These are phyloP conservation scores for Andricus grossulariae DNA, from an alignment of 1,140 invertebrate genomes.

Conservation along the genomic window DNA sequence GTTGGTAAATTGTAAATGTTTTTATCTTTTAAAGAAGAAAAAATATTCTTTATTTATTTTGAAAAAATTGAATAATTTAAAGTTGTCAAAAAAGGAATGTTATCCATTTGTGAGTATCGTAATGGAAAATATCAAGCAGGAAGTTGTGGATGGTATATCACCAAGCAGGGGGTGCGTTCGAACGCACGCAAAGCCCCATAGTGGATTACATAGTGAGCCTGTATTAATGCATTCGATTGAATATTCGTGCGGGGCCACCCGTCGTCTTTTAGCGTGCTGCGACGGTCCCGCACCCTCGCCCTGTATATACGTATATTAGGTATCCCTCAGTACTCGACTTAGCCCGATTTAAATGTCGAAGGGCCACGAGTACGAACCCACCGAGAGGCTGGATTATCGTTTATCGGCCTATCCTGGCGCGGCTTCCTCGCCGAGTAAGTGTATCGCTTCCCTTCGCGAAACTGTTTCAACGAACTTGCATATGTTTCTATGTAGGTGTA, in stretches of 20 bases:
- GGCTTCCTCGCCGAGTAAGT: neutral
- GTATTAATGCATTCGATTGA: constrained; percentile 57
- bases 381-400: constrained; percentile 1
- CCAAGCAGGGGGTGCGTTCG: constrained; percentile 35
- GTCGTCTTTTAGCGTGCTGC: constrained; percentile 37
- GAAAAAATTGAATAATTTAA: constrained; percentile 23
- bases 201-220: constrained; percentile 54
- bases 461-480: constrained; percentile 14
- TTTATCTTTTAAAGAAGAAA: no score
- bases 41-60: neutral
- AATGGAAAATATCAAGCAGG: constrained; percentile 24
- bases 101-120: neutral
- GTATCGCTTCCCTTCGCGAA: constrained; percentile 15
- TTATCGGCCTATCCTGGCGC: constrained; percentile 8
- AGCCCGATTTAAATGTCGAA: constrained; percentile 37
- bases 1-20: no score
- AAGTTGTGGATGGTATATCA: constrained; percentile 26
- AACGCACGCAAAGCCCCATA: constrained; percentile 49
- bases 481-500: neutral
- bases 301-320: neutral
- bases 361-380: constrained; percentile 7
- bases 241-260: constrained; percentile 50
- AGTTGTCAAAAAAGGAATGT: neutral
- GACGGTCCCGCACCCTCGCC: constrained; percentile 32
- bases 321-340: constrained; percentile 32